phyloP scores from a whole-genome alignment of 2,888 invertebrate species.

The Hyposoter didymator region DNA sequence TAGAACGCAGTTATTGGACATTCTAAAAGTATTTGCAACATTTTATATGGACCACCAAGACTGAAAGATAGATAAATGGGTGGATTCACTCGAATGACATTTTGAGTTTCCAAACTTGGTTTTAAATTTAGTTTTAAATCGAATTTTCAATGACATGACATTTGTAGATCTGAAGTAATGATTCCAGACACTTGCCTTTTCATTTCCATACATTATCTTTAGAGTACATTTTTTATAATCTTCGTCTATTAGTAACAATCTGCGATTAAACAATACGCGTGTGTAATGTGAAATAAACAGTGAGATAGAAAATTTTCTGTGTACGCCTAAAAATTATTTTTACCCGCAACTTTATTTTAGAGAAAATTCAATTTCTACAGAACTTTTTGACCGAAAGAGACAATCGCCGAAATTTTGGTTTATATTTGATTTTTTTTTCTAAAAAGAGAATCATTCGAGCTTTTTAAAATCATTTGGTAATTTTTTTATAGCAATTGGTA shows the following conservation, averaged over 20 bases:
- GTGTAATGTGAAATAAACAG: conserved; percentile 13
- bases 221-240: neutral
- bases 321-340: neutral
- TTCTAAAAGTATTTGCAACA: conserved; percentile 17
- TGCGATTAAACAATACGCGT: neutral
- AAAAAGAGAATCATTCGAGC: neutral
- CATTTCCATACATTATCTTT: neutral
- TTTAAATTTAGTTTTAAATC: neutral
- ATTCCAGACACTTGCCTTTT: neutral
- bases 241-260: neutral
- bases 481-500: neutral
- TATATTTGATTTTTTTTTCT: neutral
- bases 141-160: neutral
- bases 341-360: neutral
- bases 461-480: neutral
- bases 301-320: neutral
- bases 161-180: neutral
- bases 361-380: neutral
- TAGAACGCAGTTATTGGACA: conserved; percentile 47
- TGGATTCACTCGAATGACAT: neutral
- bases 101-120: neutral
- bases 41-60: neutral
- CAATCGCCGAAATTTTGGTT: neutral
- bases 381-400: neutral
- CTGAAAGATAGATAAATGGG: conserved; percentile 23